phyloP scores from a whole-genome alignment of 2,888 invertebrate genomes.

The Clivina fossor region DNA sequence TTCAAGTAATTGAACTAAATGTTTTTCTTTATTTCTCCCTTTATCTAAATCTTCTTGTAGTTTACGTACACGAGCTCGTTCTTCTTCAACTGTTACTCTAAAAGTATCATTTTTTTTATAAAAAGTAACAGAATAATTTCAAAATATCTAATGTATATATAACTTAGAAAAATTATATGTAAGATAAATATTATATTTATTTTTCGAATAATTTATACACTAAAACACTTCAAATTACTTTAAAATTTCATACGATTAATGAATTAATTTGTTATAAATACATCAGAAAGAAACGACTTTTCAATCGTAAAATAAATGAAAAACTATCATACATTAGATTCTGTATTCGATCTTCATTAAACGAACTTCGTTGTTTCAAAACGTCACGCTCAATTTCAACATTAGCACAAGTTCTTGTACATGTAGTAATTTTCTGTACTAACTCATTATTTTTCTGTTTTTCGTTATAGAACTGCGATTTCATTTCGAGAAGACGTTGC shows the following conservation, averaged over 20 bases:
- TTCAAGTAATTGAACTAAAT: conserved; percentile 39
- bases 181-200: too few species aligned
- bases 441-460: conserved; percentile 42
- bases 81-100: conserved; percentile 40
- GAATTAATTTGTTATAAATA: too few species aligned
- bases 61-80: conserved; percentile 37
- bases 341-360: conserved; percentile 41
- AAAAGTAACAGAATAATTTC: too few species aligned
- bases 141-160: too few species aligned
- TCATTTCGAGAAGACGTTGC: conserved; percentile 41
- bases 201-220: too few species aligned
- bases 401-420: conserved; percentile 40
- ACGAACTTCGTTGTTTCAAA: conserved; percentile 39
- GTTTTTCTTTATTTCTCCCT: conserved; percentile 36
- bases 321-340: conserved; percentile 36
- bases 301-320: conserved; percentile 17
- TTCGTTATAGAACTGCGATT: conserved; percentile 39
- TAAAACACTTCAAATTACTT: too few species aligned
- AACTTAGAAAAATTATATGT: too few species aligned
- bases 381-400: conserved; percentile 43
- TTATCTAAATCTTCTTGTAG: conserved; percentile 42
- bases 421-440: conserved; percentile 37
- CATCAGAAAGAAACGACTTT: too few species aligned
- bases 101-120: too few species aligned
- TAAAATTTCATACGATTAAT: too few species aligned